Base-by-base conservation (phyloP, 2,113 vertebrate species). In the Raja brachyura region DNA sequence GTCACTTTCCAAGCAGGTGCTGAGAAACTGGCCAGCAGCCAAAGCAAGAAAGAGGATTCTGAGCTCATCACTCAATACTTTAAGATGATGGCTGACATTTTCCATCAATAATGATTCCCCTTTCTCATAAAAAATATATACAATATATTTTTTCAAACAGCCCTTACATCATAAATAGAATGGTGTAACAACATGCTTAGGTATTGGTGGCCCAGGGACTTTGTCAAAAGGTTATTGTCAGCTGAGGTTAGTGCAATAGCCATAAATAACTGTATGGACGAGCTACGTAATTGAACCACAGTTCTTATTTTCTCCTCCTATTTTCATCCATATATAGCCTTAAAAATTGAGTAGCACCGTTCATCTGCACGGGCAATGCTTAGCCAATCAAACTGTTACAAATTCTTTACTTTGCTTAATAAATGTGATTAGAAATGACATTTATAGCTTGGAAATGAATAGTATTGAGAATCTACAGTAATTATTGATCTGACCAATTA, bases 1-100 rank as follows among this genome's bases (percentile, higher is more conserved):
- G 98, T 99, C 98, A 98, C 96, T 97, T 97, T 97, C 95, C 96
- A 96, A 97, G 98, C 98, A 99, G 98, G 98, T 98, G 98, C 97
- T 94, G 95, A 96, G 97, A 97, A 97, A 96, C 95, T 97, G 97
- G 97, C 97, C 95, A 95, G 94, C 93, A 33, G 96, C 96, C 97
- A 93, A 94, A 96, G 96, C 95, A 96, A 97, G 97, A 97, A 98
- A 98, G 96, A 96, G 96, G 95, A 96, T 95, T 96, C 97, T 99
- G 98, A 99, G 96, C 98, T 99, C 98, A 99, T 96, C 95, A 94
- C 25, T 95, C 96, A 98, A 97, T 97, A 94, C 95, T 95, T 95
- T 94, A 96, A 96, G 97, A 98, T 97, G 97, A 96, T 95, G 96
- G 97, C 96, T 96, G 96, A 95, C 96, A 96, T 95, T 95, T 97